Base-by-base conservation (phyloP, 1,140 invertebrate species). In the Diorhabda sublineata region DNA sequence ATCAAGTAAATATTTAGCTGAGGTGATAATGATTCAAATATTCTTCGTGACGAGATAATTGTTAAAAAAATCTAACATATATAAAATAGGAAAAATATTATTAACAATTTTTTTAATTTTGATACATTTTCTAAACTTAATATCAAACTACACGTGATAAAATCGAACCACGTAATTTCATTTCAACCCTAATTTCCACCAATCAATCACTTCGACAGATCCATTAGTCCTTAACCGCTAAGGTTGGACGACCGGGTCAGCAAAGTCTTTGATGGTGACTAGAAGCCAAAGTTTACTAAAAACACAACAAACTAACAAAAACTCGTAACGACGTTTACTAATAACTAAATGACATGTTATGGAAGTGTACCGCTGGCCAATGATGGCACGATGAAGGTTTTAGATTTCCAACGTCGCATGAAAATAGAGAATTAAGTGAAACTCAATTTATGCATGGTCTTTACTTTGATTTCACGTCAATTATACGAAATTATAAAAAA, bases 301-400 rank as follows among this genome's bases (percentile, higher is more conserved):
- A 3, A 52, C 47, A 52, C 47, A 52, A 52, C 47, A 52, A 52
- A 52, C 47, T 52, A 52, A 52, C 47, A 52, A 52, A 52, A 52
- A 52, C 47, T 52, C 47, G 6, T 52, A 52, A 52, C 2, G 47
- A 52, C 47, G 47, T 52, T 52, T 52, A 52, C 47, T 6, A 52
- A 6, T n/a, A 52, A 52, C 47, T 52, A 52, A 52, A 52, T 52
- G 47, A 52, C 47, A 52, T 52, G 47, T 52, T 52, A 52, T 52
- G 6, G 47, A 52, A 52, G 47, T 52, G 47, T 52, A 52, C 47
- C n/a, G 47, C 47, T n/a, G n/a, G 47, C 47, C 47, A 52, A 52
- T 52, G 47, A 52, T 8, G 47, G 47, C 6, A 6, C 47, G 47
- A 52, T 52, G 47, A 52, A 52, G 47, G 47, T 52, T 52, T 52